phyloP scores from a whole-genome alignment of 2,888 invertebrate species.

The Leptinotarsa haldemani region DNA sequence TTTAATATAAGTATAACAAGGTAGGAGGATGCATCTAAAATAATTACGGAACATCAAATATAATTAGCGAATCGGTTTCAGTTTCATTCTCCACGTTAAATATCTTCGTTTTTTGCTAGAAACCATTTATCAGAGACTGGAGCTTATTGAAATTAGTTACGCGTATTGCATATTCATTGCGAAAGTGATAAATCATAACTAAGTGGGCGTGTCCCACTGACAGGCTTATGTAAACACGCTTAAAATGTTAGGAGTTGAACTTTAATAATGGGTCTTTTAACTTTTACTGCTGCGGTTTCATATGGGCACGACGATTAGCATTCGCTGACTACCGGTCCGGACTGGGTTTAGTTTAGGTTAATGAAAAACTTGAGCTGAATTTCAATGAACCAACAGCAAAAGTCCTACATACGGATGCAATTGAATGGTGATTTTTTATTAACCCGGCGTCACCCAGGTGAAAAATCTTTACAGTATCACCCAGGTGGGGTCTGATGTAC shows the following conservation, averaged over 20 bases:
- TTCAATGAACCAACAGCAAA: background rate
- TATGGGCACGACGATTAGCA: conserved; percentile 16
- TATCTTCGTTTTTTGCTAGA: conserved; percentile 51
- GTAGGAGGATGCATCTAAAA: background rate
- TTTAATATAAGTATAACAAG: background rate
- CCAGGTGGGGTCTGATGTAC: no score
- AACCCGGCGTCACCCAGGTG: no score
- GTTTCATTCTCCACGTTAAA: conserved; percentile 47
- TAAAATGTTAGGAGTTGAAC: conserved; percentile 49
- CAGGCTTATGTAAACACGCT: conserved; percentile 56
- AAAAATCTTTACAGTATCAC: no score
- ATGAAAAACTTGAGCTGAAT: background rate
- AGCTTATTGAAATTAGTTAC: conserved; percentile 64
- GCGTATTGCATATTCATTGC: conserved; percentile 64
- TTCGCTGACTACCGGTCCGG: conserved; percentile 1
- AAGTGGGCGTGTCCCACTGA: conserved; percentile 52
- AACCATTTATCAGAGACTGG: conserved; percentile 61
- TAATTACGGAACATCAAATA: conserved; percentile 21
- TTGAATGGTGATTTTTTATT: no score
- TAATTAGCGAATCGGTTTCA: conserved; percentile 42
- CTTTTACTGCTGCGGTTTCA: conserved; percentile 29
- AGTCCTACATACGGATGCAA: background rate
- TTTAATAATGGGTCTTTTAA: conserved; percentile 60
- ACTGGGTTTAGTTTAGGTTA: background rate
- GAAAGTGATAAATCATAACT: conserved; percentile 61